Base-by-base conservation (phyloP, 2,113 vertebrate genomes). In the Merops nubicus region DNA sequence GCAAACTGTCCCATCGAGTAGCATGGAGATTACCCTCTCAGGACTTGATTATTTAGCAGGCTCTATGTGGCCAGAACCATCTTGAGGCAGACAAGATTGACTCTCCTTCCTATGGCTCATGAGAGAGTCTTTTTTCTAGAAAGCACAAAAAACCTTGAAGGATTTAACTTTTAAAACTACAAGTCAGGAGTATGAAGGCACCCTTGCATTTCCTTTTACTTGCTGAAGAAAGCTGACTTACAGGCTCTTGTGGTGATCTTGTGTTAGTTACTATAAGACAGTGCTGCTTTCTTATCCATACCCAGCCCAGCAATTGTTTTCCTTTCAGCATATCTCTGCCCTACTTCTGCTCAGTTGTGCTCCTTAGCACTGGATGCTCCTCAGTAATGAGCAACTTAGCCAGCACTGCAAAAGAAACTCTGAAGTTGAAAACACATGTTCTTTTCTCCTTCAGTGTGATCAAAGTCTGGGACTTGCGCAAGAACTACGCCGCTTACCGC, bases 391-490 rank as follows among this genome's bases (percentile, higher is more conserved):
- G 29, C 51, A 78, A 0, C n/a, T n/a, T 54, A 45, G 20, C 16
- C 56, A 85, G 31, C 64, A 14, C 1, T 56, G 59, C 42, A 48
- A 47, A 81, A 43, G 45, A 50, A 20, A 75, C 70, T 6, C 80
- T 47, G 31, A n/a, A 87, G 63, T 53, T 72, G 57, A 40, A 77
- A 29, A n/a, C 23, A 4, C 65, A 40, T 23, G 16, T 72, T n/a
- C 82, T 93, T 69, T 89, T 96, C 51, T 57, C 5, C 94, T 97
- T 70, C 97, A 99, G 99, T 23, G 98, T 98, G n/a, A 98, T 99
- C 95, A 99, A 99, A 94, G 97, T 99, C 60, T 99, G 99, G 99
- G 99, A 99, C 96, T 92, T 99, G 86, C 98, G 99, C 72, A 99
- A 99, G 96, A 99, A 98, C 97, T 99, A 99, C 33, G 98, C 97